Conservation (phyloP, 2,888 invertebrate species). For the Agrochola litura region DNA sequence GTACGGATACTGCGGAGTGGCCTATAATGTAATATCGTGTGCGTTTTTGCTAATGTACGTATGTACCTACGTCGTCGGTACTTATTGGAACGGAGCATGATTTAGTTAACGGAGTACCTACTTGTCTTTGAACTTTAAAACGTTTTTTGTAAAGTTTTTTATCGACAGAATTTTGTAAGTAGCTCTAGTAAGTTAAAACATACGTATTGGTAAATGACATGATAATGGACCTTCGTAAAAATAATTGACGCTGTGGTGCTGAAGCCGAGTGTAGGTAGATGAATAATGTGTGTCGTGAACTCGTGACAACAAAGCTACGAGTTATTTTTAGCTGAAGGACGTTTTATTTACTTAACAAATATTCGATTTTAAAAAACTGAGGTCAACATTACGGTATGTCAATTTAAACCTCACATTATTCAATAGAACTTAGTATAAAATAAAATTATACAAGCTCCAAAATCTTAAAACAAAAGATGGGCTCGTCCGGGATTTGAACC, state of each 20-base stretch:
- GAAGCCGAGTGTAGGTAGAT: constrained; percentile 4
- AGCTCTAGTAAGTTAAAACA: constrained; percentile 15
- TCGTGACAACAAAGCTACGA: constrained; percentile 11
- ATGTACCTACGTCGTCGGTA: background rate
- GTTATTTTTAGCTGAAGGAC: constrained; percentile 22
- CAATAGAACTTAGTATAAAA: background rate
- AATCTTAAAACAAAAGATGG: constrained; percentile 69
- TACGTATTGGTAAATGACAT: constrained; percentile 22
- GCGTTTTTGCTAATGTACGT: constrained; percentile 24
- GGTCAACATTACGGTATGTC: background rate
- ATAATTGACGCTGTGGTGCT: constrained; percentile 6
- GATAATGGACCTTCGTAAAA: background rate
- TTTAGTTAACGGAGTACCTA: constrained; percentile 3
- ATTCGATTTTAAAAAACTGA: background rate
- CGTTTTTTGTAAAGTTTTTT: constrained; percentile 32
- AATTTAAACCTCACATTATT: background rate
- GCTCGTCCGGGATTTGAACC: constrained; percentile 91
- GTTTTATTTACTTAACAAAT: background rate
- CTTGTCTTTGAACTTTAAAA: constrained; percentile 1
- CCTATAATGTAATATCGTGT: constrained; percentile 24
- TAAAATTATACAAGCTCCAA: background rate
- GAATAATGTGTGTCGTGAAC: constrained; percentile 13
- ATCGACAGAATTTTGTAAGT: background rate
- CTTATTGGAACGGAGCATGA: constrained; percentile 16
- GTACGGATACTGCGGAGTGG: constrained; percentile 25